Evolutionary conservation across 2,113 vertebrate species (phyloP), one percentile per base, ranked within the genome.

Genomic region (Chaenogobius annularis): DNA sequence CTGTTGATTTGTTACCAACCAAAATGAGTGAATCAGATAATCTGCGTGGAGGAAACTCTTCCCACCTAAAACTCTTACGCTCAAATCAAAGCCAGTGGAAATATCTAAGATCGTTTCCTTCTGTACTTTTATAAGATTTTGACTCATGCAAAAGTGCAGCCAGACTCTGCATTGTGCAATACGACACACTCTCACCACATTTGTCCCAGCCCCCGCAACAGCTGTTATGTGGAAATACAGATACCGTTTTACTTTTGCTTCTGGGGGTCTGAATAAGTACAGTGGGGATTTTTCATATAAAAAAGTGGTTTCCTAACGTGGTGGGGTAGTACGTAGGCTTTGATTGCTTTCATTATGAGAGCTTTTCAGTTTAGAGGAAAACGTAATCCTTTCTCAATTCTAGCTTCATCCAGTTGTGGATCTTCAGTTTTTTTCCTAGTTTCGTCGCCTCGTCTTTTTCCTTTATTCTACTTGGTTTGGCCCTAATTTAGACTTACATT

Each of bases 131-230:
- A 74, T 15, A 73, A 66, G 19, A 66, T 61, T 22, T 76, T 86
- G 78, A 83, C 68, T 86, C 79, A 81, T 75, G 37, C 44, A 58
- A 0, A 19, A 58, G 20, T 58, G 11, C 9, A 54, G 54, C 54
- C 2, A 56, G 22, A 69, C 22, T 75, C 6, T 7, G 23, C 74
- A 69, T 85, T 90, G 79, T 63, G 83, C 66, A 92, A 89, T 70
- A 64, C 65, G 14, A 5, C 26, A 10, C 55, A 23, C 72, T 77
- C 61, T 62, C 10, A 58, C 68, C n/a, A 1, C 55, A 77, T 44
- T 62, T 20, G 19, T 71, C 54, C 20, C 75, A 43, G n/a, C 83
- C 84, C 70, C 63, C 43, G 11, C 79, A 73, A 46, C 70, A 76
- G 74, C 70, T 87, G 72, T 9, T 70, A 63, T 77, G 74, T 79